Evolutionary conservation across 2,113 vertebrate species (phyloP).

Genomic region (Cololabis saira): DNA sequence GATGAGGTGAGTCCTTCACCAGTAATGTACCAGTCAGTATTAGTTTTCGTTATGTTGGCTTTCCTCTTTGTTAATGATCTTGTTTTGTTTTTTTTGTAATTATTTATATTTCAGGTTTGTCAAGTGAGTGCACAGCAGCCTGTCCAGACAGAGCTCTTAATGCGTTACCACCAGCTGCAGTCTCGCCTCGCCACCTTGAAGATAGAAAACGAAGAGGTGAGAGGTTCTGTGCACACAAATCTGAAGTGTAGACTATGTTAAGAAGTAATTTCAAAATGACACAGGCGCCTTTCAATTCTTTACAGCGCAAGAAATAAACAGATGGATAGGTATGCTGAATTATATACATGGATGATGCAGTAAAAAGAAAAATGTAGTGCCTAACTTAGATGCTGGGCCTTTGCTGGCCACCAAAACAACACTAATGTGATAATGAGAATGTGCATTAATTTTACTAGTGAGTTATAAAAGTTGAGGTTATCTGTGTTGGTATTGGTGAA

Average conservation of each 20-base stretch:
- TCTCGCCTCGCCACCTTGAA: constrained; percentile 94
- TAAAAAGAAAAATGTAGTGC: too few species aligned
- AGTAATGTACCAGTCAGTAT: not conserved
- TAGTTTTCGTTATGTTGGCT: constrained; percentile 1
- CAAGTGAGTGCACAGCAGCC: constrained; percentile 98
- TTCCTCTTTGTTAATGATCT: constrained; percentile 9
- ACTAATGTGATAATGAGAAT: too few species aligned
- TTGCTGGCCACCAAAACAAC: too few species aligned
- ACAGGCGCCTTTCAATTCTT: not conserved
- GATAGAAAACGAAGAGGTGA: constrained; percentile 98
- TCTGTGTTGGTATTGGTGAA: too few species aligned
- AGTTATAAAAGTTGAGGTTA: too few species aligned
- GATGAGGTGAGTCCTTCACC: constrained; percentile 87
- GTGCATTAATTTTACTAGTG: too few species aligned
- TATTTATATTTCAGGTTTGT: constrained; percentile 87
- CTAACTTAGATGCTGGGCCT: too few species aligned
- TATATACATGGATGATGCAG: not conserved
- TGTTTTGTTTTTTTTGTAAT: too few species aligned
- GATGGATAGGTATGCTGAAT: not conserved
- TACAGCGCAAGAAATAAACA: not conserved
- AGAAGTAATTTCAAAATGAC: constrained; percentile 8
- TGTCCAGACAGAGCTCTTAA: constrained; percentile 93
- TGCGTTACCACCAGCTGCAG: constrained; percentile 98
- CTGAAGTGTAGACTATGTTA: constrained; percentile 5
- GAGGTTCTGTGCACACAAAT: constrained; percentile 11